These are phyloP conservation scores for Ploceus nigricollis DNA, from an alignment of 2,113 vertebrate genomes.

Conservation along the genomic window DNA sequence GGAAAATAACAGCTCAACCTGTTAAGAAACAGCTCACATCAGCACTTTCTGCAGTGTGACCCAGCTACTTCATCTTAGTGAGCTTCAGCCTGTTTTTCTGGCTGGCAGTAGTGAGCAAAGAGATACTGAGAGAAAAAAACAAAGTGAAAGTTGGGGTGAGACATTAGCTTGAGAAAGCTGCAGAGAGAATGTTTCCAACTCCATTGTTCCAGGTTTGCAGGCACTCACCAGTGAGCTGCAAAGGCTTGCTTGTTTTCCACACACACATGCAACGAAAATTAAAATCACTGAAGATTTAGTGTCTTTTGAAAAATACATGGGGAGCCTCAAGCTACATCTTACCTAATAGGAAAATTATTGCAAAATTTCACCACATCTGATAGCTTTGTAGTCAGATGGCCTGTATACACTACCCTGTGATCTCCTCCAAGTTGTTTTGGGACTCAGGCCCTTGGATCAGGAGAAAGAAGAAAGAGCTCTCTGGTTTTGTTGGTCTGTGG, in stretches of 20 bases:
- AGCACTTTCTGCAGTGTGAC: slow-evolving; percentile 35
- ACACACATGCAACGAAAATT: accelerated
- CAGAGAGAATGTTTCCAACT: background rate
- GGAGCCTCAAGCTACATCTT: background rate
- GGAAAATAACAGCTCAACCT: background rate
- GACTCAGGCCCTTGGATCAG: background rate
- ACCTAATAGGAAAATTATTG: background rate
- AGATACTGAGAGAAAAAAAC: background rate
- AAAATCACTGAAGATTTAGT: background rate
- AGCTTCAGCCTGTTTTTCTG: background rate
- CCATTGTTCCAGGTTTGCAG: background rate
- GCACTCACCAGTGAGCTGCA: background rate
- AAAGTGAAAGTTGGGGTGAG: background rate
- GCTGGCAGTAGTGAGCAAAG: background rate
- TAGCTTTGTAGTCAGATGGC: background rate
- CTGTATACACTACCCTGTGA: background rate
- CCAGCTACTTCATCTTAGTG: background rate
- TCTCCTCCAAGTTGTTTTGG: background rate
- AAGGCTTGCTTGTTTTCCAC: background rate
- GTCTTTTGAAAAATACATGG: background rate
- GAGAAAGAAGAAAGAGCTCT: background rate
- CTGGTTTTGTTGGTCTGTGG: background rate
- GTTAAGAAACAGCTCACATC: slow-evolving; percentile 41
- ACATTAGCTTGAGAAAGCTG: background rate
- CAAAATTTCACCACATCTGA: background rate